A percentile compares a stretch with the other conserved stretches of the same genome.
Conservation (phyloP, 92 coral and sea anemone species). For the Desmophyllum pertusum region DNA sequence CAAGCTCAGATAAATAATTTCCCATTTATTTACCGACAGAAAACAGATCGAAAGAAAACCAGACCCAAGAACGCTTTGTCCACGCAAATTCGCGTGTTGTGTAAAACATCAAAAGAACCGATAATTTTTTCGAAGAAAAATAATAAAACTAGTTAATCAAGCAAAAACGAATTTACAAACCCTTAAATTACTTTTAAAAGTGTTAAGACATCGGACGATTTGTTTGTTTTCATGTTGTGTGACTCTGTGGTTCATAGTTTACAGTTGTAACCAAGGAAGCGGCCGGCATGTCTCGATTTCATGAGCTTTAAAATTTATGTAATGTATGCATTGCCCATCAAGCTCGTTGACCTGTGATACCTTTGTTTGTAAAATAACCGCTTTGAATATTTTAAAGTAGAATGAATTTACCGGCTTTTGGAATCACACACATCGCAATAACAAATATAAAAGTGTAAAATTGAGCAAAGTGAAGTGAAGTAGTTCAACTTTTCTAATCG, state of each 20-base stretch:
- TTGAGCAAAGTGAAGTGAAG: neutral
- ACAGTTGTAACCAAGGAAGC: slow-evolving; percentile 49
- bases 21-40: neutral
- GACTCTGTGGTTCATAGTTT: slow-evolving; percentile 37
- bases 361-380: neutral
- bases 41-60: slow-evolving; percentile 1
- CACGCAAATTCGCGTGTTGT: neutral
- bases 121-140: neutral
- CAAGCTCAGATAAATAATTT: neutral
- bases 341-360: neutral
- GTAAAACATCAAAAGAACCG: neutral
- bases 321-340: slow-evolving; percentile 31
- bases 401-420: neutral
- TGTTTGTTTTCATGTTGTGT: slow-evolving; percentile 25
- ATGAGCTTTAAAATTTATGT: slow-evolving; percentile 16
- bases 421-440: neutral
- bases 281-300: slow-evolving; percentile 13
- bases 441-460: neutral
- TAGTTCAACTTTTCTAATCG: no score
- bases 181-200: neutral
- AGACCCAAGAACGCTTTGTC: neutral
- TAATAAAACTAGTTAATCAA: neutral
- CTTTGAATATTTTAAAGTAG: neutral
- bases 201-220: neutral
- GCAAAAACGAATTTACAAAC: neutral